Evolutionary conservation across 2,888 invertebrate genomes (phyloP), one percentile per base, ranked within the genome.

Genomic region (Cataglyphis rosenhaueri): DNA sequence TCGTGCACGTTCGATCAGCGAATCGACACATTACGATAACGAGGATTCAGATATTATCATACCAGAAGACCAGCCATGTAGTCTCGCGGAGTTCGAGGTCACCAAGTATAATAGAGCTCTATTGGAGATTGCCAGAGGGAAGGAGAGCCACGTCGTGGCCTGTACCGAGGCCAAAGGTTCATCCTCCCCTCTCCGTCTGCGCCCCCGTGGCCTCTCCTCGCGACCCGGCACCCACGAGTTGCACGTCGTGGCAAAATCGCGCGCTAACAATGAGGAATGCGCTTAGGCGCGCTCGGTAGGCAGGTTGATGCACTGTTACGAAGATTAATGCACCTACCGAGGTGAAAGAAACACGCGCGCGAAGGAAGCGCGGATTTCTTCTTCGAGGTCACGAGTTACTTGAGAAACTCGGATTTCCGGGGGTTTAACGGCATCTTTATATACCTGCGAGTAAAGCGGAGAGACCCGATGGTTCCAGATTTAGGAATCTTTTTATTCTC

Each of bases 201-300:
- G 65, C 59, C 25, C n/a, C 41, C 65, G 9, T 68, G 55, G 55
- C 52, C 55, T 52, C 59, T 55, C 75, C 62, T 35, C 65, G 74
- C 35, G 55, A 35, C 61, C 74, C 68, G 44, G 73, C 65, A 59
- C 78, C 78, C 78, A 79, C 78, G 59, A 71, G 78, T 71, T 79
- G 59, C 78, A 71, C 73, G 78, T 44, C 48, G 57, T 62, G 78
- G 85, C 73, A 73, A 86, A 86, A 79, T 70, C 64, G 74, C 75
- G 75, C 81, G 87, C 87, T 91, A 90, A 91, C 88, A 90, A 89
- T 85, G 73, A 90, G 88, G 87, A 88, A 91, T 89, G 88, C 84
- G 85, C 85, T 82, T 84, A 84, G 87, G 82, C 78, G 86, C 82
- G 81, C 85, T 79, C 29, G 64, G 66, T 71, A 85, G 75, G 84